Conservation (phyloP, 2,113 vertebrate species). For the Lethenteron camtschaticum region DNA sequence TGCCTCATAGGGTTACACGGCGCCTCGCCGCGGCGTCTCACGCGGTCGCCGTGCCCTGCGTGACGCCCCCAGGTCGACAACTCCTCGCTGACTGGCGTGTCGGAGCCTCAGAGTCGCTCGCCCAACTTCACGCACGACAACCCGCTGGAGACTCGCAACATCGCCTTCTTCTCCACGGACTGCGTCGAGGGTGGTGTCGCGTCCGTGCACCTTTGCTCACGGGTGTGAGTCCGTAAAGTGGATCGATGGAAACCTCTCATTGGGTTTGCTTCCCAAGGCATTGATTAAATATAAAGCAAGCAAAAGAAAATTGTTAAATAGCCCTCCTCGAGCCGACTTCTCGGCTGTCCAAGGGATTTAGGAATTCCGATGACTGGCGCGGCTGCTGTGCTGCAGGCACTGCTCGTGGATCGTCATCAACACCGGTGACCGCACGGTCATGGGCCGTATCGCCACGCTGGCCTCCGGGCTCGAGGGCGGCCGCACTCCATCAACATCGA, state of each 20-base stretch:
- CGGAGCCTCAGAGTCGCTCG: constrained; percentile 56
- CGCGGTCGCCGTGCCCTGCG: no score
- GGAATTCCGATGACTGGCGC: no score
- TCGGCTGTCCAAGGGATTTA: no score
- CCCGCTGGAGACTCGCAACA: constrained; percentile 52
- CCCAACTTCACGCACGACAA: constrained; percentile 72
- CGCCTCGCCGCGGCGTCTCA: no score
- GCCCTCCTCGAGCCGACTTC: no score
- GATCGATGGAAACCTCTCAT: no score
- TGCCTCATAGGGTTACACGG: no score
- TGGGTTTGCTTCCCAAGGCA: no score
- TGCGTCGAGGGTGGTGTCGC: constrained; percentile 37
- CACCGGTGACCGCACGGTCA: constrained; percentile 60
- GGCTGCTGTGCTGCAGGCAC: constrained; percentile 28
- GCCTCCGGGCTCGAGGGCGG: constrained; percentile 60
- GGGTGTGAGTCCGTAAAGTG: no score
- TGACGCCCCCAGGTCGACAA: constrained; percentile 38
- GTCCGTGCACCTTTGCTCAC: no score
- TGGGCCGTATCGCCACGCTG: constrained; percentile 66
- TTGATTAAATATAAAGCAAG: no score
- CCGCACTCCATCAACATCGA: constrained; percentile 62
- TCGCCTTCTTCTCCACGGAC: constrained; percentile 70
- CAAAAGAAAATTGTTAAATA: no score
- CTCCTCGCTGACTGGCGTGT: constrained; percentile 60
- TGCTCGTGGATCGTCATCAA: constrained; percentile 49